Evolutionary conservation across 1,140 invertebrate genomes (phyloP).

Genomic region (Scaptomyza pallida): DNA sequence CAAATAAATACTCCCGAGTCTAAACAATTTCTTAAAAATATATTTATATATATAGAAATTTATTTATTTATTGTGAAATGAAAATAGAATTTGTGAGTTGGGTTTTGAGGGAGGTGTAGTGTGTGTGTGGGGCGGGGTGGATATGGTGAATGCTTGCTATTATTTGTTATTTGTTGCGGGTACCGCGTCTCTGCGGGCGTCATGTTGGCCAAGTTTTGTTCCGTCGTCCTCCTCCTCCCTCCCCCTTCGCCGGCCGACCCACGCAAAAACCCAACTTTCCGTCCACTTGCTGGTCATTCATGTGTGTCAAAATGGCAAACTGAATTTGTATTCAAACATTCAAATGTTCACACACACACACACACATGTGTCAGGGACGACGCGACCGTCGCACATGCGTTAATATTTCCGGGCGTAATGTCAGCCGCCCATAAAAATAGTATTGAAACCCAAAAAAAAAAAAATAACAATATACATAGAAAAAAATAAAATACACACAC

Average conservation of each 20-base stretch:
- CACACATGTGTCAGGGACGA: constrained; percentile 1
- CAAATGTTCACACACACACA: constrained; percentile 49
- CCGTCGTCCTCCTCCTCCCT: background rate
- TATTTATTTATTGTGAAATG: constrained; percentile 45
- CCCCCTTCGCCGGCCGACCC: background rate
- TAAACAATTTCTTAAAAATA: constrained; percentile 8
- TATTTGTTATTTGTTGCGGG: constrained; percentile 10
- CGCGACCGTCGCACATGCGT: constrained; percentile 69
- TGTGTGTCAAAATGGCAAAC: constrained; percentile 82
- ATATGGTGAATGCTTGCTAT: background rate
- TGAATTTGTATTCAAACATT: constrained; percentile 81
- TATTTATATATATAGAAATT: background rate
- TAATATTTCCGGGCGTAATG: constrained; percentile 76
- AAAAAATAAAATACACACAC: constrained; percentile 39
- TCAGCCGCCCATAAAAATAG: constrained; percentile 67
- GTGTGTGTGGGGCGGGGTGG: no score
- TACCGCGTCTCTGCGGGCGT: constrained; percentile 42
- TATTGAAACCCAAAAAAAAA: constrained; percentile 46
- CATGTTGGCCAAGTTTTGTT: constrained; percentile 42
- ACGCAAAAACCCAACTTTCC: background rate
- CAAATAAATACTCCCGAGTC: background rate
- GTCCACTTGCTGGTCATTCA: constrained; percentile 73
- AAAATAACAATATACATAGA: constrained; percentile 33
- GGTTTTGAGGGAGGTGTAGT: background rate
- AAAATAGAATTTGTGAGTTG: constrained; percentile 51